A percentile compares a stretch with the other conserved stretches of the same genome.
Evolutionary conservation across 2,113 vertebrate species (phyloP).

Genomic region (Chaenogobius annularis): DNA sequence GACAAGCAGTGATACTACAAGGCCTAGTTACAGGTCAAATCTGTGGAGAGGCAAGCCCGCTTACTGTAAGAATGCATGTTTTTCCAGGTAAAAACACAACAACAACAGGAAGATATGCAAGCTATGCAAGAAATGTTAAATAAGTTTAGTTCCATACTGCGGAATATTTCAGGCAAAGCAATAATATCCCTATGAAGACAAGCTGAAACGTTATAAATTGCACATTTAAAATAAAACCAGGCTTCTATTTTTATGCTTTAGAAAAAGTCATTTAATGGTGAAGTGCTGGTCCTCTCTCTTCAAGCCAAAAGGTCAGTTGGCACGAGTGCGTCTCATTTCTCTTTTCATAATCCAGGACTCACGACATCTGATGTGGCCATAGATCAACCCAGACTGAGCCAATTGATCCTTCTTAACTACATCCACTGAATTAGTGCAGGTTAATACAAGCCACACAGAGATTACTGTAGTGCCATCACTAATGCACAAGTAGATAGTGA

Average conservation of each 20-base stretch:
- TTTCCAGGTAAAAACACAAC: background rate
- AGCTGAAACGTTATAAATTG: too few relatives aligned
- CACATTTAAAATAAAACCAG: background rate
- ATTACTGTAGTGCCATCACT: constrained; percentile 31
- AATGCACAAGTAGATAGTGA: constrained; percentile 1
- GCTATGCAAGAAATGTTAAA: too few relatives aligned
- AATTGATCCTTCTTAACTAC: constrained; percentile 68
- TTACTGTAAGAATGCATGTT: background rate
- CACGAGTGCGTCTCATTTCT: constrained; percentile 12
- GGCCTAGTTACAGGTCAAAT: background rate
- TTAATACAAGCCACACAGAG: constrained; percentile 61
- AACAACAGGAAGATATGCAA: too few relatives aligned
- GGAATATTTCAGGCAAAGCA: too few relatives aligned
- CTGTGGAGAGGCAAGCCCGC: background rate
- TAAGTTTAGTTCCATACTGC: too few relatives aligned
- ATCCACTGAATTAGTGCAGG: constrained; percentile 69
- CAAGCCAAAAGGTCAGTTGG: constrained; percentile 37
- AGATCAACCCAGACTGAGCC: constrained; percentile 44
- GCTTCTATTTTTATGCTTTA: background rate
- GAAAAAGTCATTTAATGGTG: constrained; percentile 11
- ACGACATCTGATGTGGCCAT: constrained; percentile 20
- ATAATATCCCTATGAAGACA: too few relatives aligned
- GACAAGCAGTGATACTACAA: background rate
- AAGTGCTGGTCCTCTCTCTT: constrained; percentile 4
- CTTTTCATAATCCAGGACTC: constrained; percentile 26